phyloP scores from a whole-genome alignment of 2,888 invertebrate genomes.

The Subacronicta megacephala region DNA sequence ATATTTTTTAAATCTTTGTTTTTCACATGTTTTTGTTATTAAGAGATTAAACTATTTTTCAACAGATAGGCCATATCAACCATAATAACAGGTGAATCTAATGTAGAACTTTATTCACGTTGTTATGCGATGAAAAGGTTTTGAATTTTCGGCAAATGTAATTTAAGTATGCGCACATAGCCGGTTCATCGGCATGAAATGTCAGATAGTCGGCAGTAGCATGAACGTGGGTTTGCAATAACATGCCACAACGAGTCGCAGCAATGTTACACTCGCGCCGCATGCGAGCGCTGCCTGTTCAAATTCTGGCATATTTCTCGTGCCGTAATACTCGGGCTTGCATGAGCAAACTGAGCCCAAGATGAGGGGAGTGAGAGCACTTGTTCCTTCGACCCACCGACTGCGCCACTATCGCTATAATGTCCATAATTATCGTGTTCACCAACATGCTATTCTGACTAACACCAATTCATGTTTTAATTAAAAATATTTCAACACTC shows the following conservation, averaged over 20 bases:
- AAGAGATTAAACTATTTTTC: not conserved
- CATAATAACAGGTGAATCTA: conserved; percentile 42
- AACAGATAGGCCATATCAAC: too few species aligned
- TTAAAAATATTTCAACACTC: conserved; percentile 54
- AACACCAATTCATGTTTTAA: conserved; percentile 62
- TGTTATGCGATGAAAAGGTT: conserved; percentile 64
- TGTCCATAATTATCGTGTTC: conserved; percentile 71
- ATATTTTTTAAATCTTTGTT: too few species aligned
- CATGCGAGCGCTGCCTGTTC: conserved; percentile 82
- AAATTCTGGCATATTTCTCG: conserved; percentile 86
- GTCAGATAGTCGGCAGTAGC: conserved; percentile 84
- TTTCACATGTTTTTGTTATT: too few species aligned
- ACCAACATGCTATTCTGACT: conserved; percentile 52
- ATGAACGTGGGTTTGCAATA: conserved; percentile 89
- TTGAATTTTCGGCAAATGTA: conserved; percentile 73
- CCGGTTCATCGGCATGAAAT: conserved; percentile 87
- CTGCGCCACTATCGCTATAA: conserved; percentile 57
- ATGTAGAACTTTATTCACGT: conserved; percentile 55
- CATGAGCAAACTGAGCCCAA: conserved; percentile 67
- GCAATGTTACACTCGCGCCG: conserved; percentile 85
- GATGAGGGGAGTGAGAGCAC: conserved; percentile 63
- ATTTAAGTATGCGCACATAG: conserved; percentile 78
- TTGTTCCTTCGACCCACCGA: conserved; percentile 60
- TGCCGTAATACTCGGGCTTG: conserved; percentile 70
- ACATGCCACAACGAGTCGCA: conserved; percentile 87